Percentiles rank a stretch among this genome's conserved stretches.
phyloP scores from a whole-genome alignment of 1,140 invertebrate species.

The Drosophila jambulina region DNA sequence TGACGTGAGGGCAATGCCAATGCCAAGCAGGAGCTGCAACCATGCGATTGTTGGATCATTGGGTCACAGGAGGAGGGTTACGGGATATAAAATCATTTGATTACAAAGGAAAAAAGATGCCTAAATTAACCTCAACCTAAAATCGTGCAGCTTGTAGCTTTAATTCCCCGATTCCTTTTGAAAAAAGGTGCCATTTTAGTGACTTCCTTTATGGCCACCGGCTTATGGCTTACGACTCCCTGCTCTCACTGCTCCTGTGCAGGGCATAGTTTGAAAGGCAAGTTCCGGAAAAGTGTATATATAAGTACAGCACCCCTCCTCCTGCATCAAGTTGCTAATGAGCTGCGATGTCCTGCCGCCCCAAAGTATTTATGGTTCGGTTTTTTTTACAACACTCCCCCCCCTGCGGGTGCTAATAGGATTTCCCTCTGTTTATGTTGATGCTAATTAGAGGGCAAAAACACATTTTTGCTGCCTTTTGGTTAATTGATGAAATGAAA shows the following conservation, averaged over 20 bases:
- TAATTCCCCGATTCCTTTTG: background rate
- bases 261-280: background rate
- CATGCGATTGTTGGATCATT: background rate
- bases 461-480: conserved; percentile 76
- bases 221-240: too few species aligned
- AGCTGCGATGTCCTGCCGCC: conserved; percentile 39
- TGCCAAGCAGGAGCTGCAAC: background rate
- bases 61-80: too few species aligned
- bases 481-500: conserved; percentile 82
- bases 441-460: conserved; percentile 81
- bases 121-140: background rate
- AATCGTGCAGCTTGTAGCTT: background rate
- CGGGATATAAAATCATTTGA: background rate
- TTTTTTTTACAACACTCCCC: conserved; percentile 30
- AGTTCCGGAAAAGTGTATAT: background rate
- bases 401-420: conserved; percentile 62
- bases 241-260: too few species aligned
- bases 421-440: conserved; percentile 78
- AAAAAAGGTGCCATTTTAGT: conserved; percentile 2
- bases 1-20: conserved; percentile 9
- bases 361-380: conserved; percentile 47
- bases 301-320: background rate
- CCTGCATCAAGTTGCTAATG: conserved; percentile 45
- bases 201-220: background rate
- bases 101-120: background rate